Conservation (phyloP, 2,888 invertebrate species). For the Apeira syringaria region DNA sequence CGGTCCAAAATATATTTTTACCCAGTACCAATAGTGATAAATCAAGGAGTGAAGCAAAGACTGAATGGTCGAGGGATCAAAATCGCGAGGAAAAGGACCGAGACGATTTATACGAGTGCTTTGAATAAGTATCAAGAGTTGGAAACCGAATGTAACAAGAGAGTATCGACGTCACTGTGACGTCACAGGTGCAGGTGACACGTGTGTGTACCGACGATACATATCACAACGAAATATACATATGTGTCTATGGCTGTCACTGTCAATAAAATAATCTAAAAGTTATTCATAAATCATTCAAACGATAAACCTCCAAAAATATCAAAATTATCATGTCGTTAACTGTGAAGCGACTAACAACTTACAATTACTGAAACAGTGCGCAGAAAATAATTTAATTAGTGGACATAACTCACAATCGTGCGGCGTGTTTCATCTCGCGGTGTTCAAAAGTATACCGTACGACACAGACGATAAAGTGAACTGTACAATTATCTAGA, state of each 20-base stretch:
- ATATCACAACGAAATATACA: too few relatives aligned
- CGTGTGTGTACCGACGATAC: too few relatives aligned
- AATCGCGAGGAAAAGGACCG: constrained; percentile 13
- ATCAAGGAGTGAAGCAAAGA: constrained; percentile 40
- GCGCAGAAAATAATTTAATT: constrained; percentile 29
- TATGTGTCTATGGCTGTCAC: too few relatives aligned
- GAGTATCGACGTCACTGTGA: too few relatives aligned
- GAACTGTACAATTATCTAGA: constrained; percentile 16
- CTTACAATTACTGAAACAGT: constrained; percentile 11
- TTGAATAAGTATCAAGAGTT: constrained; percentile 17
- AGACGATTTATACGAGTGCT: constrained; percentile 21
- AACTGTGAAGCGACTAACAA: constrained; percentile 1
- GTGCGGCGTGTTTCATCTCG: constrained; percentile 36
- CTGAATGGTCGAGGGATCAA: constrained; percentile 42
- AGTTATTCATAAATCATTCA: too few relatives aligned
- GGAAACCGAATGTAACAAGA: not conserved
- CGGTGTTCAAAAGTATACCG: constrained; percentile 28
- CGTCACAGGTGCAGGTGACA: too few relatives aligned
- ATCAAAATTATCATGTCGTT: not conserved
- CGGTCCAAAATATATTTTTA: constrained; percentile 55
- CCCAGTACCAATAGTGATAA: constrained; percentile 38
- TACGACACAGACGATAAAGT: constrained; percentile 13
- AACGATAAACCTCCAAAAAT: not conserved
- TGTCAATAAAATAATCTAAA: too few relatives aligned
- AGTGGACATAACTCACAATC: constrained; percentile 36